Evolutionary conservation across 2,113 vertebrate species (phyloP), one percentile per base, ranked within the genome.

Genomic region (Petroica traversi): DNA sequence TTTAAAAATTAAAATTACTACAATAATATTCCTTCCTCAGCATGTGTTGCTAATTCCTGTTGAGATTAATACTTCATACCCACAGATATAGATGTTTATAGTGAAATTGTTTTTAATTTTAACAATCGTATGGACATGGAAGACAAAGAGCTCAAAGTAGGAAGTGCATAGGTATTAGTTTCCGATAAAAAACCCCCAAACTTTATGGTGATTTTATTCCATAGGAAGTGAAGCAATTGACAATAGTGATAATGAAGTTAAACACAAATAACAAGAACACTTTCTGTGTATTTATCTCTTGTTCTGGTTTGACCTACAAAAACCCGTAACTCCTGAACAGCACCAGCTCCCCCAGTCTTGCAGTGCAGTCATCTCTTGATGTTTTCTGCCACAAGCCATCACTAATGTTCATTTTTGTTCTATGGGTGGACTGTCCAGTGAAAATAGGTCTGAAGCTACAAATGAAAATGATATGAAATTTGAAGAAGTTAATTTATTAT

Each of bases 121-220:
- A 57, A n/a, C 8, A 20, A 9, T 84, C 69, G 28, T 11, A 25
- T 16, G 59, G 29, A 51, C 28, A 31, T 9, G 34, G 73, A 85
- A 74, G 38, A 31, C 7, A 38, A 62, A 75, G 34, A 61, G 6
- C 29, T 68, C 48, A 43, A 31, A 68, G 11, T 6, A 78, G 38
- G 9, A 10, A 41, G 14, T 45, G 25, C 13, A 67, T 4, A 48
- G 31, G 24, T 40, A 22, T 14, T 59, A 19, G 34, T 59, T 89
- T 68, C 23, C 48, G 69, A 23, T 41, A 36, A 67, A 49, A 23
- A 20, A 0, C 0, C 0, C 20, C 4, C 8, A 34, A 15, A 61
- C 0, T 59, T 80, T 40, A 26, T 38, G 8, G 25, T 22, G 19
- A 19, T 12, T n/a, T 75, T 89, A 38, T 33, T 41, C 77, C 48